Conservation (phyloP, 1,140 invertebrate species). For the Zophobas morio region DNA sequence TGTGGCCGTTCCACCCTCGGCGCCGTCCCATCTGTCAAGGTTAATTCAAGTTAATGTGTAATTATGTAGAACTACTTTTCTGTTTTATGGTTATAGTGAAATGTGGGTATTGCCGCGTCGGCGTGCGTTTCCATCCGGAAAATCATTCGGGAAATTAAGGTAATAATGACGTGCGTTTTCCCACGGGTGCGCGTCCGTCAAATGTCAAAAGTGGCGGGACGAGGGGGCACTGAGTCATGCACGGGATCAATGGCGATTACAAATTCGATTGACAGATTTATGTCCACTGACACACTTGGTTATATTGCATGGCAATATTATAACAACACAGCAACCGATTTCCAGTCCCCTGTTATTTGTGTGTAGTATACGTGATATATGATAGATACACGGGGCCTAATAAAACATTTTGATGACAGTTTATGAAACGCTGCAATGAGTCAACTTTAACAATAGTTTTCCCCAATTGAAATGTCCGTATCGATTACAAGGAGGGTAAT, state of each 20-base stretch:
- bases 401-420: conserved; percentile 54
- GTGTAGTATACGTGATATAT: conserved; percentile 51
- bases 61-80: conserved; percentile 35
- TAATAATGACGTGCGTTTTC: conserved; percentile 20
- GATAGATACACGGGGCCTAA: conserved; percentile 54
- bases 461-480: conserved; percentile 46
- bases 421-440: conserved; percentile 52
- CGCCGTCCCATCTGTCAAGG: conserved; percentile 11
- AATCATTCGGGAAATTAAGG: conserved; percentile 29
- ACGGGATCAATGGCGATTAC: conserved; percentile 42
- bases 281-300: conserved; percentile 36
- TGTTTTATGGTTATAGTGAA: conserved; percentile 14
- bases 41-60: conserved; percentile 28
- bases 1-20: background rate
- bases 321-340: conserved; percentile 46
- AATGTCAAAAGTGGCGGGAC: conserved; percentile 27
- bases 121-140: conserved; percentile 17
- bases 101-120: conserved; percentile 1
- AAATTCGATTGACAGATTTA: conserved; percentile 49
- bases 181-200: conserved; percentile 5
- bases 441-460: conserved; percentile 52
- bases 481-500: conserved; percentile 45
- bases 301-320: conserved; percentile 43
- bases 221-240: conserved; percentile 27
- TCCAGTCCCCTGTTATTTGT: conserved; percentile 52